Percentiles rank a stretch among this genome's conserved stretches.
These are phyloP conservation scores for Grallaria varia DNA, from an alignment of 2,113 vertebrate species.

Conservation along the genomic window DNA sequence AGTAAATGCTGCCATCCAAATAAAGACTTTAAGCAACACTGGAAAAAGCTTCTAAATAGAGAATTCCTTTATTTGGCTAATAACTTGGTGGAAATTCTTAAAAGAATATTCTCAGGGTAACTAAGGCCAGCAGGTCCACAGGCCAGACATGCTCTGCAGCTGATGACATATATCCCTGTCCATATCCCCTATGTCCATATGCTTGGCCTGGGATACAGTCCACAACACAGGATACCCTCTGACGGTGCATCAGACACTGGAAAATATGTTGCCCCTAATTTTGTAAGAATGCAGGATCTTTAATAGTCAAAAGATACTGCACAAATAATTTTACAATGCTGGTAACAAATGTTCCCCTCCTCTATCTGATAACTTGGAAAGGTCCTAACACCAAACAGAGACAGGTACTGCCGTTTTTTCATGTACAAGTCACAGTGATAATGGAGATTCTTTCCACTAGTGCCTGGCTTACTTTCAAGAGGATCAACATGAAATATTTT, in stretches of 20 bases:
- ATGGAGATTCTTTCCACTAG: not conserved
- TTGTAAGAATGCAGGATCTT: not conserved
- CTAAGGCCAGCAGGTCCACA: not conserved
- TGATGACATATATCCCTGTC: rapidly evolving
- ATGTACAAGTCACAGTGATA: not conserved
- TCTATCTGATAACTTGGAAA: not conserved
- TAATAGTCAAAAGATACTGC: not conserved
- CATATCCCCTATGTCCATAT: not conserved
- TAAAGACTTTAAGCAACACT: not conserved
- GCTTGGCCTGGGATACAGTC: not conserved
- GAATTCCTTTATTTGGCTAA: not conserved
- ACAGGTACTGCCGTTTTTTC: not conserved
- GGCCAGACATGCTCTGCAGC: not conserved
- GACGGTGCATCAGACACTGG: no score
- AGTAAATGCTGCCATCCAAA: not conserved
- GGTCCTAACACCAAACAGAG: not conserved
- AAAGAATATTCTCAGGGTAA: not conserved
- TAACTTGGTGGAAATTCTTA: not conserved
- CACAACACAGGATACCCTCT: not conserved
- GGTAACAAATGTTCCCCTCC: not conserved
- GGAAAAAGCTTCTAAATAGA: not conserved
- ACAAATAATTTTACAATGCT: not conserved
- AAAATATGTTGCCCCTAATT: not conserved
- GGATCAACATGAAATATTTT: not conserved
- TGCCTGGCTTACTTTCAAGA: not conserved